Percentiles rank a stretch among this genome's conserved stretches.
Conservation (phyloP, 2,797 vertebrate species). For the Kryptopterus vitreolus region DNA sequence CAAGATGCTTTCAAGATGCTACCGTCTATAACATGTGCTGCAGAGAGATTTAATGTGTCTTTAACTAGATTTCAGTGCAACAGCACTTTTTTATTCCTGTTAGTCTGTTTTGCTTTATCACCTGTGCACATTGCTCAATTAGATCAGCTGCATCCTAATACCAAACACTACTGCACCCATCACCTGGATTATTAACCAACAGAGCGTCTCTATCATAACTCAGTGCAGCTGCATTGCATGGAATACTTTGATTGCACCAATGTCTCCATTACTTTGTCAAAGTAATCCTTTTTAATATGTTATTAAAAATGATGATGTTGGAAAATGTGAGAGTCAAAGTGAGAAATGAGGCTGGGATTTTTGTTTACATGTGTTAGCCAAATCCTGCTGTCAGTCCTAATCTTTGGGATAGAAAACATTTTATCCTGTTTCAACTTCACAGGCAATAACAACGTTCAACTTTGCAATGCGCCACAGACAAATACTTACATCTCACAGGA, state of each 20-base stretch:
- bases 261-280: background rate
- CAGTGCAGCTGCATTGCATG: background rate
- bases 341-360: background rate
- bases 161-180: background rate
- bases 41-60: background rate
- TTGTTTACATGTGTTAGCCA: background rate
- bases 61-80: background rate
- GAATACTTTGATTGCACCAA: background rate
- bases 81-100: background rate
- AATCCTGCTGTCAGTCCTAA: no score
- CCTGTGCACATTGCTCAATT: background rate
- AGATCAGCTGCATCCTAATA: background rate
- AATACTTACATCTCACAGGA: no score
- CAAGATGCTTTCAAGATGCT: no score
- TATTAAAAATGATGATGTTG: background rate
- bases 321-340: background rate
- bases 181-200: background rate
- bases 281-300: background rate
- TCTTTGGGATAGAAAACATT: background rate
- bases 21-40: background rate
- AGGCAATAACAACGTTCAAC: no score
- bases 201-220: background rate
- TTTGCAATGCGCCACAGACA: no score
- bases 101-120: background rate
- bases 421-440: background rate